These are phyloP conservation scores for Abrostola triplasia DNA, from an alignment of 2,888 invertebrate genomes.

Conservation along the genomic window DNA sequence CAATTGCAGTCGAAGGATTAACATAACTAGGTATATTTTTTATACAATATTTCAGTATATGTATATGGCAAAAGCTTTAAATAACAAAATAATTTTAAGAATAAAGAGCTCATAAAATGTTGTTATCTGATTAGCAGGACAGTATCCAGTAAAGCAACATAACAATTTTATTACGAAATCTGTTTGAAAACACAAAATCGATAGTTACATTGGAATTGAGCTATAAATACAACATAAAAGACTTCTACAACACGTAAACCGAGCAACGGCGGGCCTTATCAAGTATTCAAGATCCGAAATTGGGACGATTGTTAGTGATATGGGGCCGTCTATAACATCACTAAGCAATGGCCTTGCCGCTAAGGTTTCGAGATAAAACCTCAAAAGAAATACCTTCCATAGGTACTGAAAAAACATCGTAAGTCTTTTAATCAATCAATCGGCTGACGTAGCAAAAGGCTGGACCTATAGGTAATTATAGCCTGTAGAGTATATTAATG, in stretches of 20 bases:
- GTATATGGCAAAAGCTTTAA: too few relatives aligned
- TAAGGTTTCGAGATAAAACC: slow-evolving; percentile 31
- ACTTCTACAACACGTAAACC: slow-evolving; percentile 63
- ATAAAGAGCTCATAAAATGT: too few relatives aligned
- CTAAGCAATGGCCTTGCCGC: slow-evolving; percentile 31
- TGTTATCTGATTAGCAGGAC: too few relatives aligned
- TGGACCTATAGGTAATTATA: too few relatives aligned
- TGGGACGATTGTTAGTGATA: slow-evolving; percentile 47
- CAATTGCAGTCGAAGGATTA: neutral
- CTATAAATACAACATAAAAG: slow-evolving; percentile 67
- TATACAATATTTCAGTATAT: too few relatives aligned
- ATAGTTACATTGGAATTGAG: slow-evolving; percentile 61
- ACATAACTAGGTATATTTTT: neutral
- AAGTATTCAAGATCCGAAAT: slow-evolving; percentile 61
- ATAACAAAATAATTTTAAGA: too few relatives aligned
- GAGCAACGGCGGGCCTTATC: slow-evolving; percentile 60
- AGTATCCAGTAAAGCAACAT: neutral
- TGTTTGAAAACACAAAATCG: slow-evolving; percentile 52
- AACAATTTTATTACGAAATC: slow-evolving; percentile 1
- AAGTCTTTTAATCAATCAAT: neutral
- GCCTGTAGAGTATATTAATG: too few relatives aligned
- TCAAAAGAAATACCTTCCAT: neutral
- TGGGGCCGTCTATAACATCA: slow-evolving; percentile 44
- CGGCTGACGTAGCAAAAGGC: neutral
- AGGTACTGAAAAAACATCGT: neutral